These are phyloP conservation scores for Chelon labrosus DNA, from an alignment of 2,797 vertebrate species.

Conservation along the genomic window DNA sequence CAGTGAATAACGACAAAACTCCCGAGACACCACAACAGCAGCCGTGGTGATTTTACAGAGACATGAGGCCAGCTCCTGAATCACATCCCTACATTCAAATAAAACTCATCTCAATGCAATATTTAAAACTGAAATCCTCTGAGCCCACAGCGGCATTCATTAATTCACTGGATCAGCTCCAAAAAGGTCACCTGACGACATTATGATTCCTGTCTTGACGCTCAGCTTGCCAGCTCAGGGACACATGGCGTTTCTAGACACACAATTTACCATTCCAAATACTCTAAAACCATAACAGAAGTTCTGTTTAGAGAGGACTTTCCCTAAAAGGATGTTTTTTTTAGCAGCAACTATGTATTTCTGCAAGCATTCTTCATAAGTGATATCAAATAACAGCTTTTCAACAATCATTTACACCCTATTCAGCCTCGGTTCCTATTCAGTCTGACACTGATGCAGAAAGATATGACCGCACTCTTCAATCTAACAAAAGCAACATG, in stretches of 20 bases:
- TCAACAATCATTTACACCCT: neutral
- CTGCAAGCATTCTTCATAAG: neutral
- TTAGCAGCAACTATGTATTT: neutral
- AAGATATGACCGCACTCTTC: neutral
- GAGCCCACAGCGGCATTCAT: constrained; percentile 47
- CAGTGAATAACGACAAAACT: constrained; percentile 54
- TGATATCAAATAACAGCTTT: neutral
- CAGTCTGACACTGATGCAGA: constrained; percentile 20
- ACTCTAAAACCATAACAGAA: neutral
- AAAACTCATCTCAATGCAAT: constrained; percentile 50
- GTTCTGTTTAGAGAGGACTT: neutral
- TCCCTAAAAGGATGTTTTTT: neutral
- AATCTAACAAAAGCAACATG: neutral
- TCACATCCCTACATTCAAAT: constrained; percentile 44
- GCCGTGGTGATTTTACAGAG: constrained; percentile 39
- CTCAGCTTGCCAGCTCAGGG: constrained; percentile 9
- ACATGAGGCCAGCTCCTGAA: constrained; percentile 39
- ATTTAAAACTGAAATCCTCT: constrained; percentile 52
- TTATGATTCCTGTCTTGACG: constrained; percentile 40
- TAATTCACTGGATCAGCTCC: constrained; percentile 54
- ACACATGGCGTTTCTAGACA: constrained; percentile 8
- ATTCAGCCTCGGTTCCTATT: constrained; percentile 22
- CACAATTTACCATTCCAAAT: constrained; percentile 16
- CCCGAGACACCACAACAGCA: constrained; percentile 43
- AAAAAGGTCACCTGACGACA: constrained; percentile 67